Conservation (phyloP, 1,140 invertebrate genomes). For the Trichogramma pretiosum region DNA sequence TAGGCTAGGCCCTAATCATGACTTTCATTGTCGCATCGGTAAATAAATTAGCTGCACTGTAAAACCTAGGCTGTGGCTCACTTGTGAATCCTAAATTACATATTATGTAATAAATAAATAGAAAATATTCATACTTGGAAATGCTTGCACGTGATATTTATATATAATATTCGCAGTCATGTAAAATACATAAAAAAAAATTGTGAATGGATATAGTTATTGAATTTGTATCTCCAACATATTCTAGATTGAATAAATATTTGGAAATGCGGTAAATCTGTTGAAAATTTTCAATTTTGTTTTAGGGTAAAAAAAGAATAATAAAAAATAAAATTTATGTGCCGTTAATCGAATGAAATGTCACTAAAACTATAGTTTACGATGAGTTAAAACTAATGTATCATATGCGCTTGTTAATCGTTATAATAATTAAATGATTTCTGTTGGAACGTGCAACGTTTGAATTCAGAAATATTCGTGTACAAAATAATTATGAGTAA, state of each 20-base stretch:
- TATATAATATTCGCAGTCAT: conserved; percentile 13
- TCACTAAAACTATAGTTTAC: not conserved
- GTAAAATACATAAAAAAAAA: not conserved
- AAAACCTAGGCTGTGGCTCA: conserved; percentile 21
- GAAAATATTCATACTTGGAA: conserved; percentile 23
- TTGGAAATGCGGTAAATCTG: not conserved
- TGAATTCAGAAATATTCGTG: not conserved
- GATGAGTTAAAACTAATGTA: not conserved
- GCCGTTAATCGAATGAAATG: not conserved
- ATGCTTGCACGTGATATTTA: conserved; percentile 25
- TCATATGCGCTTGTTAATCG: too few relatives aligned
- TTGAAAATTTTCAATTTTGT: not conserved
- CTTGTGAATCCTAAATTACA: conserved; percentile 19
- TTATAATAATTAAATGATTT: not conserved
- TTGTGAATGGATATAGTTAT: not conserved
- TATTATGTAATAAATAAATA: conserved; percentile 17
- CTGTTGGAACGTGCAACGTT: not conserved
- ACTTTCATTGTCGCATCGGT: conserved; percentile 20
- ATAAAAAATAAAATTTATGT: not conserved
- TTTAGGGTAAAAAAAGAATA: not conserved
- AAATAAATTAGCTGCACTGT: conserved; percentile 31
- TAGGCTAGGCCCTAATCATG: too few relatives aligned
- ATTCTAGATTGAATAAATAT: not conserved
- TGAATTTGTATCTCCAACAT: not conserved
- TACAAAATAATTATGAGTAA: not conserved